Percentiles rank a stretch among this genome's conserved stretches.
Conservation (phyloP, 2,113 vertebrate genomes). For the Todiramphus chloris region DNA sequence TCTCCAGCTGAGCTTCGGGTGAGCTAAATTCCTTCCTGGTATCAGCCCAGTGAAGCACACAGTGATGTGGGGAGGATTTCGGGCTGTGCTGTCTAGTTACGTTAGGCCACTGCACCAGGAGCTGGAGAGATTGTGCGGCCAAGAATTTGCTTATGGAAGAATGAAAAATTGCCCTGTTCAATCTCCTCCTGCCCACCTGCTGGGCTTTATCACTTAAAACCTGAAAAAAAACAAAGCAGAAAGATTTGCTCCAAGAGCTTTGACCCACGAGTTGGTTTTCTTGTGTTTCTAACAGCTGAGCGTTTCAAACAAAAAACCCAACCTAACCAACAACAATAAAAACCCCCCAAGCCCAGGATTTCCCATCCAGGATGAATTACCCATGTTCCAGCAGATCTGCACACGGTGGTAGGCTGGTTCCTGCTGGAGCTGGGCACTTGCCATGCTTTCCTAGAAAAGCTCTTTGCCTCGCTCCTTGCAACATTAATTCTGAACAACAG, state of each 20-base stretch:
- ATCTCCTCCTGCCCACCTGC: conserved; percentile 19
- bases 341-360: background rate
- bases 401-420: background rate
- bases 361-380: background rate
- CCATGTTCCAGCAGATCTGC: background rate
- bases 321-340: too few species aligned
- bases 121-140: background rate
- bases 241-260: background rate
- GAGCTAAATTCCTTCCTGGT: background rate
- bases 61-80: background rate
- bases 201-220: background rate
- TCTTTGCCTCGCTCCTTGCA: background rate
- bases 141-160: conserved; percentile 26
- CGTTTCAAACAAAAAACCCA: background rate
- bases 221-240: background rate
- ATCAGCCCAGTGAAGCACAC: background rate
- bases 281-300: background rate
- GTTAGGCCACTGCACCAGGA: background rate
- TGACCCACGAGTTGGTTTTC: background rate
- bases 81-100: background rate
- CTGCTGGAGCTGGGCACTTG: conserved; percentile 32
- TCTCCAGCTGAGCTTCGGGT: background rate
- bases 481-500: conserved; percentile 1
- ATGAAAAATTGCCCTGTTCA: background rate
- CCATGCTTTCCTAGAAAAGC: conserved; percentile 37